phyloP scores from a whole-genome alignment of 2,888 invertebrate species.

The Agrochola lota region DNA sequence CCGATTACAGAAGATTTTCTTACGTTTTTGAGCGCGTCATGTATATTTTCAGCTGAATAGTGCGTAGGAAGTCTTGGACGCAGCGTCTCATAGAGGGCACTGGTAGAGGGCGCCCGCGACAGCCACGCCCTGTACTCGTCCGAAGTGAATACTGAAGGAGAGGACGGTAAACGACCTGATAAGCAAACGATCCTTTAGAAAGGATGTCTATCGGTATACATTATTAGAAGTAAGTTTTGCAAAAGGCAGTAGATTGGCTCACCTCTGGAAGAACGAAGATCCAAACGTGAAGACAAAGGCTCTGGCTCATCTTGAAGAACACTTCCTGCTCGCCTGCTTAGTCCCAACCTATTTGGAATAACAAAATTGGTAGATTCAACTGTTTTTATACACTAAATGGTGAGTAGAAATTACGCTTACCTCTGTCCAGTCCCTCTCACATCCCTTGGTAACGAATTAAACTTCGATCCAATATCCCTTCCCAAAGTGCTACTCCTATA shows the following conservation, averaged over 20 bases:
- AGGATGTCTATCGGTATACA: background rate
- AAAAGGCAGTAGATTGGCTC: background rate
- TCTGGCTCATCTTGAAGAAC: conserved; percentile 88
- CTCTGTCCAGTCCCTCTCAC: conserved; percentile 91
- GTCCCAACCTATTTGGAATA: conserved; percentile 78
- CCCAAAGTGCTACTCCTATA: conserved; percentile 89
- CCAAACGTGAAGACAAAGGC: conserved; percentile 86
- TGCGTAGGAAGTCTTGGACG: conserved; percentile 94
- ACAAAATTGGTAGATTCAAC: conserved; percentile 30
- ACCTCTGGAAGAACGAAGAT: conserved; percentile 90
- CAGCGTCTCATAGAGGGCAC: conserved; percentile 97
- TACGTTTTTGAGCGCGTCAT: conserved; percentile 96
- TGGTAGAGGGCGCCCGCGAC: conserved; percentile 96
- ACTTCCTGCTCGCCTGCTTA: conserved; percentile 86
- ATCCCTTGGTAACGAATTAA: conserved; percentile 93
- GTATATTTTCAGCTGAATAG: conserved; percentile 98
- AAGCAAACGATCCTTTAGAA: conserved; percentile 58
- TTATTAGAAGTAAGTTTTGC: background rate
- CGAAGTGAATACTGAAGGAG: conserved; percentile 94
- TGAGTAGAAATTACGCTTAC: conserved; percentile 76
- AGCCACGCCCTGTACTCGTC: conserved; percentile 98
- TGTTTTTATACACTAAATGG: background rate
- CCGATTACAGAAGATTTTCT: conserved; percentile 71
- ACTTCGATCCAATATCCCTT: conserved; percentile 92
- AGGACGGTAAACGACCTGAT: conserved; percentile 86